Conservation (phyloP, 2,797 vertebrate genomes). For the Anguilla pacifica region DNA sequence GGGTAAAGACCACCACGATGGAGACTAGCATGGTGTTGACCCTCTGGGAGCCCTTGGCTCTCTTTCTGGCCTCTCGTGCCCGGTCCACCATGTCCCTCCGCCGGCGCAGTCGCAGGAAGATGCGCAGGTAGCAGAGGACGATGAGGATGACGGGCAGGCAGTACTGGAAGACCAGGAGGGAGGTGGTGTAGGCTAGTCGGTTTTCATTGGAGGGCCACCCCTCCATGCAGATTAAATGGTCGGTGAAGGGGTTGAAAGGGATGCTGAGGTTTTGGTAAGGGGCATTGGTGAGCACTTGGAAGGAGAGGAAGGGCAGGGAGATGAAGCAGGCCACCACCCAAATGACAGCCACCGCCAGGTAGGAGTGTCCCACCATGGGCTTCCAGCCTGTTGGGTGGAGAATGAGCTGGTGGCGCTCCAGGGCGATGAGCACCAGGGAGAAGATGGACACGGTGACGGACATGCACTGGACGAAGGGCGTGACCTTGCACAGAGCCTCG, state of each 20-base stretch:
- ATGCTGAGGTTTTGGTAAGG: conserved; percentile 75
- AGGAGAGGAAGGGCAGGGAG: conserved; percentile 78
- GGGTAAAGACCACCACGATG: conserved; percentile 76
- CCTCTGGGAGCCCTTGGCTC: conserved; percentile 69
- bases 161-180: conserved; percentile 80
- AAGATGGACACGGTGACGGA: conserved; percentile 80
- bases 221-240: conserved; percentile 77
- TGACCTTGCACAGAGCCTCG: conserved; percentile 77
- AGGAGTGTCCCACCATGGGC: conserved; percentile 76
- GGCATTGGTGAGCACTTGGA: conserved; percentile 64
- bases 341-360: conserved; percentile 76
- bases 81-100: conserved; percentile 81
- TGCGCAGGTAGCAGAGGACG: conserved; percentile 76
- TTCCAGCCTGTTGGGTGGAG: conserved; percentile 85
- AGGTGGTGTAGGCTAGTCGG: conserved; percentile 78
- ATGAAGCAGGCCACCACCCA: conserved; percentile 77
- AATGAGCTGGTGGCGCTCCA: conserved; percentile 86
- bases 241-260: conserved; percentile 52
- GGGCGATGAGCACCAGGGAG: conserved; percentile 81
- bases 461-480: conserved; percentile 78
- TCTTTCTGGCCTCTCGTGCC: conserved; percentile 64
- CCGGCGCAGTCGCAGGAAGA: conserved; percentile 77
- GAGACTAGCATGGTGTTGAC: conserved; percentile 79
- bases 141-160: conserved; percentile 76
- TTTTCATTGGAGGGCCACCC: conserved; percentile 69